Evolutionary conservation across 2,888 invertebrate genomes (phyloP).

Genomic region (Scelioninae gen. 1): DNA sequence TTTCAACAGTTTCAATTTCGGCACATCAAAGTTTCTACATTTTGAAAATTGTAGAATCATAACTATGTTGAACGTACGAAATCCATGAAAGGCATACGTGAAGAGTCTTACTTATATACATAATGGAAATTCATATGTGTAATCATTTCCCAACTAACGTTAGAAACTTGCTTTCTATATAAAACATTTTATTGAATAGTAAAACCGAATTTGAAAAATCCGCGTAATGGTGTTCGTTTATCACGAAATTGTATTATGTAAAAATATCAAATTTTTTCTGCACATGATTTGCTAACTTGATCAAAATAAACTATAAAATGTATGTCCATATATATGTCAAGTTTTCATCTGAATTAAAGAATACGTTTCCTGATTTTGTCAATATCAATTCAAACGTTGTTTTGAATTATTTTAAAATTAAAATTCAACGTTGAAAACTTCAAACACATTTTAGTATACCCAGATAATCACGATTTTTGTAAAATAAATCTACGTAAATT

Average conservation of each 20-base stretch:
- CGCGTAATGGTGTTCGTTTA: conserved; percentile 44
- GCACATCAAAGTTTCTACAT: conserved; percentile 18
- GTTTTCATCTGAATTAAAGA: no score
- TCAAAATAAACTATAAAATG: not conserved
- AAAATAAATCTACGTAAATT: no score
- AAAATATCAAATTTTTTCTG: not conserved
- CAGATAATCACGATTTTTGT: no score
- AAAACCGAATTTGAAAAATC: conserved; percentile 16
- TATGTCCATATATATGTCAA: no score
- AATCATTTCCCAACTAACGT: not conserved
- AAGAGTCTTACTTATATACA: conserved; percentile 30
- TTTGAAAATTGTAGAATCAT: conserved; percentile 29
- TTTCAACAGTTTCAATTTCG: conserved; percentile 6
- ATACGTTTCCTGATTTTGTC: no score
- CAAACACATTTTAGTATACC: no score
- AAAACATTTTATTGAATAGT: conserved; percentile 28
- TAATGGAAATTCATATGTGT: conserved; percentile 15
- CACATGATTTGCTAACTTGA: not conserved
- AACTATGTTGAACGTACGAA: conserved; percentile 18
- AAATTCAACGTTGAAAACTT: no score
- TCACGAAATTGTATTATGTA: conserved; percentile 24
- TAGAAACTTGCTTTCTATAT: conserved; percentile 18
- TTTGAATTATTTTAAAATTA: no score
- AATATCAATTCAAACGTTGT: no score
- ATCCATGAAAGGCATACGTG: conserved; percentile 42